Evolutionary conservation across 1,140 invertebrate genomes (phyloP).

Genomic region (Solenopsis invicta): DNA sequence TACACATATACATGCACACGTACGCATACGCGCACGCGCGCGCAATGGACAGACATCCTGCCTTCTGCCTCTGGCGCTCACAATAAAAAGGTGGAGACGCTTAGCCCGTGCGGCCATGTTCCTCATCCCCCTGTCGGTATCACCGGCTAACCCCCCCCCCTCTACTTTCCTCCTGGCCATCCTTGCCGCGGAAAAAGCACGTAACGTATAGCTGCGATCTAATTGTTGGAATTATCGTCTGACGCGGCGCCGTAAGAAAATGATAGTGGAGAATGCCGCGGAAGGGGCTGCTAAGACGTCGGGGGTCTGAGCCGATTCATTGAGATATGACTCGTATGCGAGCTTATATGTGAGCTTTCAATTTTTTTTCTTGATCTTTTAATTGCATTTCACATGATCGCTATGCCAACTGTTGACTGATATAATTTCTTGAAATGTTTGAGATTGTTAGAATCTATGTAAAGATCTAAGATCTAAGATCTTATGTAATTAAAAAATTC

Average conservation of each 20-base stretch:
- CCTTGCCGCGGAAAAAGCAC: constrained; percentile 71
- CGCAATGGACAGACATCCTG: constrained; percentile 73
- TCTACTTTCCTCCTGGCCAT: constrained; percentile 57
- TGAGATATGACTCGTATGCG: constrained; percentile 11
- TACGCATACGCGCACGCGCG: not conserved
- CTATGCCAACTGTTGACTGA: not conserved
- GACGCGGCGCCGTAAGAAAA: constrained; percentile 70
- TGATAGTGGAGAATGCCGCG: constrained; percentile 31
- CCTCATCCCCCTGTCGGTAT: constrained; percentile 80
- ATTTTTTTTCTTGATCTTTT: not conserved
- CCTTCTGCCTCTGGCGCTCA: constrained; percentile 83
- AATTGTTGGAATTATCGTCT: constrained; percentile 83
- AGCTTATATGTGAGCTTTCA: not conserved
- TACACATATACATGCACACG: not conserved
- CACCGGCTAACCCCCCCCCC: constrained; percentile 67
- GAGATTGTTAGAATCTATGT: not conserved
- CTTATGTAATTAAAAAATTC: not conserved
- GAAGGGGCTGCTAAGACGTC: not conserved
- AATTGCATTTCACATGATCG: constrained; percentile 6
- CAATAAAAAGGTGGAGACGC: constrained; percentile 87
- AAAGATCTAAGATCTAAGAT: too few species aligned
- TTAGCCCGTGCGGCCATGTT: constrained; percentile 82
- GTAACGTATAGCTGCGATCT: constrained; percentile 82
- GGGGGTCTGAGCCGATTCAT: constrained; percentile 30
- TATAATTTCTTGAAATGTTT: not conserved